Evolutionary conservation across 2,888 invertebrate genomes (phyloP).

Genomic region (Drosophila nr. medialis): DNA sequence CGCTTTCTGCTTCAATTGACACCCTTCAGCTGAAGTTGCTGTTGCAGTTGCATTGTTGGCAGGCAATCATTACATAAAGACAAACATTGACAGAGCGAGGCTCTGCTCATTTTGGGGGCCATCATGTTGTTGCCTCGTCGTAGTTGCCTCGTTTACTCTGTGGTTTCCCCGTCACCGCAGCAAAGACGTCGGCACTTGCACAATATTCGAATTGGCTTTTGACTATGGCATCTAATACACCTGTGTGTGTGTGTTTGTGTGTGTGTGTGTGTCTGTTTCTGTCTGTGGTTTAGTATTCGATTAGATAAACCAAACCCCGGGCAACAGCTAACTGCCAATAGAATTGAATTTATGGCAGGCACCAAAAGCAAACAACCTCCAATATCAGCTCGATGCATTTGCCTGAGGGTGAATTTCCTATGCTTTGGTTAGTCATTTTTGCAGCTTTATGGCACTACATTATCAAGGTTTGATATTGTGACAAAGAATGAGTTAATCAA

Average conservation of each 20-base stretch:
- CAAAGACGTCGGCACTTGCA: conserved; percentile 33
- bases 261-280: background rate
- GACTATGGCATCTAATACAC: conserved; percentile 21
- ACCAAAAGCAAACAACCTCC: conserved; percentile 3
- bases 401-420: conserved; percentile 2
- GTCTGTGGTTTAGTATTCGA: conserved; percentile 46
- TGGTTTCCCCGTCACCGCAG: conserved; percentile 36
- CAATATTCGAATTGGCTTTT: conserved; percentile 53
- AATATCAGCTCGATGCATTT: conserved; percentile 14
- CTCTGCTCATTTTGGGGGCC: conserved; percentile 45
- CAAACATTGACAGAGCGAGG: conserved; percentile 58
- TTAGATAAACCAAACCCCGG: conserved; percentile 42
- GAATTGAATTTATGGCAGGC: conserved; percentile 45
- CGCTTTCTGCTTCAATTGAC: conserved; percentile 79
- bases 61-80: conserved; percentile 59
- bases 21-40: conserved; percentile 55
- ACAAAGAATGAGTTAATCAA: background rate
- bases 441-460: conserved; percentile 5
- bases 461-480: background rate
- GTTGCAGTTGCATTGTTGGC: conserved; percentile 37
- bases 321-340: conserved; percentile 20
- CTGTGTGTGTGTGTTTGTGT: conserved; percentile 17
- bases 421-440: background rate
- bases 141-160: conserved; percentile 10
- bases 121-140: conserved; percentile 23